Conservation (phyloP, 2,113 vertebrate genomes). For the Dascyllus trimaculatus region DNA sequence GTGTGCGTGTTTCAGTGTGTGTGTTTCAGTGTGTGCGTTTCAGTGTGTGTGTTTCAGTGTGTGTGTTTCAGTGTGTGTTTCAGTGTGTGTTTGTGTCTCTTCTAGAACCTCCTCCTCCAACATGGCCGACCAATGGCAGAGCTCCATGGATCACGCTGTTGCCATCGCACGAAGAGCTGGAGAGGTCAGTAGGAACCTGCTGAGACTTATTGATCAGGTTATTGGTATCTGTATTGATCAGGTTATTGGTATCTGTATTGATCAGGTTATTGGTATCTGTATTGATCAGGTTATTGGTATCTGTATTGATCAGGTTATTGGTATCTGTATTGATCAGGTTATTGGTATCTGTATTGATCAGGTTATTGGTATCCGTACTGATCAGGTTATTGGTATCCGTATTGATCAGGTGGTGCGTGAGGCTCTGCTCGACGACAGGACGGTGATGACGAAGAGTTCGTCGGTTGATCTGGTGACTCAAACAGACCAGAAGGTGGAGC, state of each 20-base stretch:
- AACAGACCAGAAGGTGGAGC: constrained; percentile 97
- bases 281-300: no score
- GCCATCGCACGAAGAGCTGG: constrained; percentile 77
- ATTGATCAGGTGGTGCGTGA: constrained; percentile 87
- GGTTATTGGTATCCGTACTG: constrained; percentile 69
- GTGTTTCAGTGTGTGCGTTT: no score
- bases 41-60: no score
- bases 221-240: no score
- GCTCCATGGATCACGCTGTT: constrained; percentile 83
- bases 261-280: no score
- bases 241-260: neutral
- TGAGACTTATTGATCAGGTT: no score
- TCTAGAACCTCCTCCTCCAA: constrained; percentile 20
- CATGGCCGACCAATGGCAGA: constrained; percentile 81
- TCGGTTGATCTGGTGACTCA: constrained; percentile 94
- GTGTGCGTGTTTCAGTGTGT: no score
- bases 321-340: constrained; percentile 79
- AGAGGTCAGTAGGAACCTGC: constrained; percentile 63
- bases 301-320: neutral
- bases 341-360: constrained; percentile 58
- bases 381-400: constrained; percentile 79
- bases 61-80: neutral
- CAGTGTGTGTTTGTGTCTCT: neutral
- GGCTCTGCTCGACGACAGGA: constrained; percentile 87
- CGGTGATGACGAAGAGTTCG: constrained; percentile 93